Evolutionary conservation across 2,113 vertebrate species (phyloP).

Genomic region (Setophaga coronata): DNA sequence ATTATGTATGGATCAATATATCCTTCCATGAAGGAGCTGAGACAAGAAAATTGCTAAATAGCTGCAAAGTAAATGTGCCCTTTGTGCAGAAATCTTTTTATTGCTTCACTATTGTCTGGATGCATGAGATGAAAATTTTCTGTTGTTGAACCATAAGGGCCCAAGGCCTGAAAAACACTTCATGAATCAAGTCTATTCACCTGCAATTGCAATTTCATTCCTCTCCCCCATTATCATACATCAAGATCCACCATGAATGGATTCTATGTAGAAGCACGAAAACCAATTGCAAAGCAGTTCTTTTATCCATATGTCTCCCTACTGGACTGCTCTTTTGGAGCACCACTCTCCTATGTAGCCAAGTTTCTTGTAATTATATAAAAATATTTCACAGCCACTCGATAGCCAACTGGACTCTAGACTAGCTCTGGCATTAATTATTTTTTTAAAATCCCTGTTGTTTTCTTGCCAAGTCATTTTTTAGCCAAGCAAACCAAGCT

Average conservation of each 20-base stretch:
- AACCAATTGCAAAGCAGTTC: background rate
- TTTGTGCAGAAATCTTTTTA: background rate
- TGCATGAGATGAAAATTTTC: background rate
- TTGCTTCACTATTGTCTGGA: background rate
- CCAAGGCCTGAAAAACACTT: background rate
- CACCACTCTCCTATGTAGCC: background rate
- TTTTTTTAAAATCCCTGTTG: background rate
- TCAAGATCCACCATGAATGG: background rate
- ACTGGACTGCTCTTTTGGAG: background rate
- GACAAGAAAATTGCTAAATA: conserved; percentile 1
- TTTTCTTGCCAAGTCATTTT: background rate
- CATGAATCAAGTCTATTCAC: background rate
- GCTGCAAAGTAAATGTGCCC: background rate
- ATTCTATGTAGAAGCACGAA: background rate
- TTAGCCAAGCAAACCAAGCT: background rate
- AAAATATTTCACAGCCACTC: background rate
- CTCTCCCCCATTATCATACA: background rate
- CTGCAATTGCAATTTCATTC: background rate
- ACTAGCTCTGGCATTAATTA: background rate
- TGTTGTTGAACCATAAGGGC: background rate
- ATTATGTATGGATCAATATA: background rate
- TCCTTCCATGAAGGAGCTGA: background rate
- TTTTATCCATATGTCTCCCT: background rate
- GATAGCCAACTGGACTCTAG: background rate
- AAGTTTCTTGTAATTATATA: background rate